These are phyloP conservation scores for Numida meleagris DNA, from an alignment of 2,113 vertebrate species.

Conservation along the genomic window DNA sequence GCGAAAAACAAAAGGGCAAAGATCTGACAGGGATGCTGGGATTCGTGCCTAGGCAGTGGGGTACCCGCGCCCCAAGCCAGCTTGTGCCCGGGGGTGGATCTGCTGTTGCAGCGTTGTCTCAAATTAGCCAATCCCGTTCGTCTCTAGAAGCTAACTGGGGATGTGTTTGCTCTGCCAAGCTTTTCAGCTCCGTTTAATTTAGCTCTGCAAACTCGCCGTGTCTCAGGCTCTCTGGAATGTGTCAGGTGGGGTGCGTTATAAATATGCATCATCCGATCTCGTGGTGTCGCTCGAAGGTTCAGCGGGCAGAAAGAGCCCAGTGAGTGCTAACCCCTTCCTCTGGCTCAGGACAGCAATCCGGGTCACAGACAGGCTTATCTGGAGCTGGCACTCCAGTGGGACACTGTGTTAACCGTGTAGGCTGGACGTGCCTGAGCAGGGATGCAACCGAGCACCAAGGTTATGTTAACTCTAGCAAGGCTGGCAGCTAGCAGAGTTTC, in stretches of 20 bases:
- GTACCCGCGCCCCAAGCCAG: neutral
- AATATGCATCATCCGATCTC: conserved; percentile 47
- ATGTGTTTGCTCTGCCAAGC: conserved; percentile 61
- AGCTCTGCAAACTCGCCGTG: conserved; percentile 31
- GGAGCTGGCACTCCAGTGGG: neutral
- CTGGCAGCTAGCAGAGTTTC: neutral
- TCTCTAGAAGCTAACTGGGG: neutral
- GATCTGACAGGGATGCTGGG: neutral
- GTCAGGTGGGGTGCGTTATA: conserved; percentile 56
- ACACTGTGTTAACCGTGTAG: neutral
- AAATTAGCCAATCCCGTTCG: neutral
- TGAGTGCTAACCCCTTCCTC: neutral
- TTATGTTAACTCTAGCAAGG: neutral
- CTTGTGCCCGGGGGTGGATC: neutral
- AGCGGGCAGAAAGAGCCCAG: neutral
- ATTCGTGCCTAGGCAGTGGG: neutral
- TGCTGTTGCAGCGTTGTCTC: neutral
- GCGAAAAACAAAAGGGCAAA: neutral
- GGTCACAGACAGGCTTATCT: neutral
- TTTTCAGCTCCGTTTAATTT: conserved; percentile 59
- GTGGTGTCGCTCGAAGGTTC: neutral
- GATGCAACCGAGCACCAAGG: neutral
- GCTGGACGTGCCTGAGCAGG: neutral
- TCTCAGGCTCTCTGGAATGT: conserved; percentile 61
- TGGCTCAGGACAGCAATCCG: neutral